Evolutionary conservation across 2,113 vertebrate genomes (phyloP), one percentile per base, ranked within the genome.

Genomic region (Puntigrus tetrazona): DNA sequence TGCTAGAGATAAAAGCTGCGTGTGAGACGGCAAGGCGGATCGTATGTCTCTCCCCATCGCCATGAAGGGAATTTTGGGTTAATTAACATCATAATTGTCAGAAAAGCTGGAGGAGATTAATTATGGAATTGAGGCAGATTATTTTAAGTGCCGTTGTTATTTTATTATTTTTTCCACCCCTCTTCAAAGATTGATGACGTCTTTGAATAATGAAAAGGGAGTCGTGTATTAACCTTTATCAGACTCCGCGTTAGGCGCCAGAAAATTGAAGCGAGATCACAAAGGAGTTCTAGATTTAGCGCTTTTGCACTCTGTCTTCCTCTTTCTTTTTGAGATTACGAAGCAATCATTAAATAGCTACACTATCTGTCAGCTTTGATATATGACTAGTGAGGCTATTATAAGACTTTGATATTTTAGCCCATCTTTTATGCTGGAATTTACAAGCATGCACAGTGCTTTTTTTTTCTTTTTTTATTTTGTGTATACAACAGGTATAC

Each of bases 91-190:
- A 79, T 93, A 92, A 93, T 92, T 92, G 90, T 92, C 88, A 89
- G 87, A 90, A 91, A 93, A 91, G 74, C 83, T 82, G 82, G 86
- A 83, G 27, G 87, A 86, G 92, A 92, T 94, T 93, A 93, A 94
- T 94, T 93, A 93, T 91, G 91, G 92, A 92, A 92, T 91, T 90
- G 88, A 92, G 88, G 88, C 89, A 90, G 90, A 94, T 92, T 93
- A 92, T 92, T 93, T 91, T 91, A 91, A 93, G 88, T 86, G 85
- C 75, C 65, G 59, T 88, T 91, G 84, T 91, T 91, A 87, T 91
- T 91, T 89, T 88, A 86, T 88, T 88, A 86, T 86, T 78, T 69
- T 85, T 74, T 70, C 52, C 59, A 78, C 78, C 73, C 85, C 74
- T 75, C 85, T 87, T 86, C 73, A 84, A 90, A 88, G 80, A 89